Evolutionary conservation across 2,113 vertebrate genomes (phyloP), one percentile per base, ranked within the genome.

Genomic region (Nothoprocta pentlandii): DNA sequence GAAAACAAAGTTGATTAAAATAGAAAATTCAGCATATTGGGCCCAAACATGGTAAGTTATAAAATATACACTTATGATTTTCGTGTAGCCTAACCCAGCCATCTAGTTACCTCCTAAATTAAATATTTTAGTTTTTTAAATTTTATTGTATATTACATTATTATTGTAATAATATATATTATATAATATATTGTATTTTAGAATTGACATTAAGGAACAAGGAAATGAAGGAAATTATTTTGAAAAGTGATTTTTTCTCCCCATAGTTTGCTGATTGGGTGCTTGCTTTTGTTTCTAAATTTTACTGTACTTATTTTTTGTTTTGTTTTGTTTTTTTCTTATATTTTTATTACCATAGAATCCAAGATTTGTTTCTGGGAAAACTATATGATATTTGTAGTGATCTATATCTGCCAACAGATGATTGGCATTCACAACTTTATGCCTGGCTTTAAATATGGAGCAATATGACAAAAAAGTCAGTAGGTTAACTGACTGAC

Each of bases 31-130:
- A 26, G 41, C 19, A 39, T 63, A 63, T 20, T 7, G 22, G 8
- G 78, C 2, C 1, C 3, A 88, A 84, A 80, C 10, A 44, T 51
- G 28, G 2, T 42, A 73, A 61, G 6, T n/a, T 59, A 67, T 79
- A 86, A 67, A 30, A 9, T 2, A 16, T 12, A 11, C 4, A n/a
- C 2, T 46, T 56, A n/a, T n/a, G 1, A 1, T 64, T 16, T 59
- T 10, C 16, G 36, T 19, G 51, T 5, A 71, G 23, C 47, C 23
- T 71, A 53, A 71, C 23, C 53, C 23, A 53, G 10, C 23, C 47
- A 47, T 51, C 25, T 71, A 71, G 16, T 28, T 53, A 53, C 46
- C 25, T 11, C 6, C 12, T 36, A 49, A 26, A 36, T 51, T 70
- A 70, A 26, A 16, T 39, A 39, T 39, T 39, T 39, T 39, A 39